Evolutionary conservation across 1,140 invertebrate genomes (phyloP).

Genomic region (Drosophila quadrilineata): DNA sequence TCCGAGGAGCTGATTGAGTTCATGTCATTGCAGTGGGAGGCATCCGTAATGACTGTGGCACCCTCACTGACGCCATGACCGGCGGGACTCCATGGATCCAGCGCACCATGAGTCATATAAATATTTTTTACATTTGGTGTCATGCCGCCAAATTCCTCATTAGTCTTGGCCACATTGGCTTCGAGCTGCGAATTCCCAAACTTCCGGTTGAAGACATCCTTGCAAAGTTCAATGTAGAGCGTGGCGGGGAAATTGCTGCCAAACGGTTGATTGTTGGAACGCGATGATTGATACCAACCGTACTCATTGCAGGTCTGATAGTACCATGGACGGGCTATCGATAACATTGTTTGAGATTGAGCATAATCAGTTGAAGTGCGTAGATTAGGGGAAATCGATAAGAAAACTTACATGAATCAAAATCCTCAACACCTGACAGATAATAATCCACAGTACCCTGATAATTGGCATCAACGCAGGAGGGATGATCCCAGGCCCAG

Average conservation of each 20-base stretch:
- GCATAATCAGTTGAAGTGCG: neutral
- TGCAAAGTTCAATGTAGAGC: slow-evolving; percentile 86
- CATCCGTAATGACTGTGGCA: slow-evolving; percentile 80
- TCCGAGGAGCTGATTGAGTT: slow-evolving; percentile 83
- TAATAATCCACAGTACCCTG: slow-evolving; percentile 52
- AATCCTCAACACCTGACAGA: slow-evolving; percentile 33
- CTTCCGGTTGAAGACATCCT: slow-evolving; percentile 84
- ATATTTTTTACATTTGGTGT: slow-evolving; percentile 84
- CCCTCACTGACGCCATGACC: slow-evolving; percentile 83
- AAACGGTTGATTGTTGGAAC: slow-evolving; percentile 85
- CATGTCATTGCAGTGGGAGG: slow-evolving; percentile 89
- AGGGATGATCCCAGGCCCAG: slow-evolving; percentile 27
- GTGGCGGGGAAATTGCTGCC: slow-evolving; percentile 84
- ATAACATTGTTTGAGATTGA: neutral
- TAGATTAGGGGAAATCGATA: neutral
- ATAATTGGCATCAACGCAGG: slow-evolving; percentile 60
- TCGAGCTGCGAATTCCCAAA: slow-evolving; percentile 82
- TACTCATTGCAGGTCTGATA: slow-evolving; percentile 93
- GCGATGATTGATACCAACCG: slow-evolving; percentile 90
- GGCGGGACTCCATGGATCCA: slow-evolving; percentile 86
- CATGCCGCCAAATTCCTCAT: slow-evolving; percentile 84
- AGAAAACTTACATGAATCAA: slow-evolving; percentile 48
- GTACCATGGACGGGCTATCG: slow-evolving; percentile 86
- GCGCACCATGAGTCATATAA: slow-evolving; percentile 84
- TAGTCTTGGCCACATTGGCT: slow-evolving; percentile 83